A percentile compares a stretch with the other conserved stretches of the same genome.
Evolutionary conservation across 2,113 vertebrate genomes (phyloP).

Genomic region (Seriola dumerili): DNA sequence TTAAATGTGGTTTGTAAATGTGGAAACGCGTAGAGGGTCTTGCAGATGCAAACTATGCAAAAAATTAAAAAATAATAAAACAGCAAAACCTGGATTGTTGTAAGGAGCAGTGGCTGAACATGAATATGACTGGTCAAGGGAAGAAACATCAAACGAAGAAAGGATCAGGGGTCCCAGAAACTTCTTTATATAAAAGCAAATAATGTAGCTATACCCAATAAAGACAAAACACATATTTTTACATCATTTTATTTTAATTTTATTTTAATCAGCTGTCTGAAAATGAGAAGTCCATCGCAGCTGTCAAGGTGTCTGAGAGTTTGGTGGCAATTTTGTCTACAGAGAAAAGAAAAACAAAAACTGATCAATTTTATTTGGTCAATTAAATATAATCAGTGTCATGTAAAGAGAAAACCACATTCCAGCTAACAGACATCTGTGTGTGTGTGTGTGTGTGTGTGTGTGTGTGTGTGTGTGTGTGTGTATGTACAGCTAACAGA

Average conservation of each 20-base stretch:
- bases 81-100: no score
- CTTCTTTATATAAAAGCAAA: neutral
- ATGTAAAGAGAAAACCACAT: neutral
- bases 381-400: neutral
- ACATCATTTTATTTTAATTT: slow-evolving; percentile 19
- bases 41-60: no score
- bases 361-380: neutral
- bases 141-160: no score
- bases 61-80: no score
- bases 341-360: slow-evolving; percentile 3
- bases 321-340: slow-evolving; percentile 90
- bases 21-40: no score
- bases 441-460: no score
- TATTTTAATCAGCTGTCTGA: slow-evolving; percentile 68
- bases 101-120: no score
- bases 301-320: slow-evolving; percentile 86
- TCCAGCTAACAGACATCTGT: neutral
- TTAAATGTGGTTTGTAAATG: no score
- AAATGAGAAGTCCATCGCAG: slow-evolving; percentile 88
- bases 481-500: neutral
- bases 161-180: neutral
- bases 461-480: no score
- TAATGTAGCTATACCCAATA: neutral
- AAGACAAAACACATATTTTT: slow-evolving; percentile 21
- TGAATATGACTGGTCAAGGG: no score